Base-by-base conservation (phyloP, 2,888 invertebrate species). In the Caenorhabditis drosophilae region DNA sequence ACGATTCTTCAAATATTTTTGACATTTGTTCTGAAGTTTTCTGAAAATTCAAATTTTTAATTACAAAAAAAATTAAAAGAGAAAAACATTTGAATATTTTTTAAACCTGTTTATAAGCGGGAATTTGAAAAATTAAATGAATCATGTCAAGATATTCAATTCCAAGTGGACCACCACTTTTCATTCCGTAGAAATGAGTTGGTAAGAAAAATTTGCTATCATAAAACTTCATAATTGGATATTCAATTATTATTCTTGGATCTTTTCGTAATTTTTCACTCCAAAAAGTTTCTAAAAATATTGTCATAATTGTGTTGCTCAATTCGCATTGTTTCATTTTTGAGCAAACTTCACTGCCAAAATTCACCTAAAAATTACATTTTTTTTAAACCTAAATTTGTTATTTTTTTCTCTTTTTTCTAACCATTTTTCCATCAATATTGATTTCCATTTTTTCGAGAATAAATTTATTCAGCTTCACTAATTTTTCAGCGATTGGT, bases 181-280 rank as follows among this genome's bases (percentile, higher is more conserved):
- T 58, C 11, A 82, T 81, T 11, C 82, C 82, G 40, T 82, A 82
- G 45, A 82, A 76, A 59, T 82, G 80, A 15, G 79, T 78, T 11
- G 83, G 79, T n/a, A 83, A 61, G 62, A 83, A 83, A 59, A 83
- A 75, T 48, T 78, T 80, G 44, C 73, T 76, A 31, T 81, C 80
- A 71, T 76, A 83, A 40, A 81, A 79, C 44, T 80, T 76, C 76
- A 83, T 76, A 7, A 78, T 76, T 0, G 83, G 83, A 58, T 80
- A 83, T 27, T 80, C 74, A 54, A 82, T 60, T 36, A 56, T 53
- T 27, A 82, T 71, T 25, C 79, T 70, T 0, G 77, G 72, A 45
- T 81, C 80, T 50, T 74, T 70, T 9, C 76, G 75, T 0, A 81
- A 69, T 79, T 73, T 75, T 51, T 79, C 78, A 59, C 79, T 81